Conservation (phyloP, 1,140 invertebrate genomes). For the Drosophila persimilis region DNA sequence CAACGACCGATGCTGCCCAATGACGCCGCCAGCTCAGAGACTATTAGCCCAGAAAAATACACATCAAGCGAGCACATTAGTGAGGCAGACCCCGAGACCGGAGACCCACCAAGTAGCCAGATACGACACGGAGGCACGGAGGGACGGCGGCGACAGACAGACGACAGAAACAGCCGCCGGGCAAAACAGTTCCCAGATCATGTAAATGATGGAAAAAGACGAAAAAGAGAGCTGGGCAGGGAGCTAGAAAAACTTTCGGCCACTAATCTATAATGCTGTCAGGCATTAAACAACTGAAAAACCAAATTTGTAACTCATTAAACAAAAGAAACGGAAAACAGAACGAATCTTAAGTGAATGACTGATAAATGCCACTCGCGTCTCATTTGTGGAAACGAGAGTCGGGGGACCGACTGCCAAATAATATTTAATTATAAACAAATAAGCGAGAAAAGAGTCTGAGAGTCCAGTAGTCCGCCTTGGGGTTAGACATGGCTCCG, state of each 20-base stretch:
- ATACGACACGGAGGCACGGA: slow-evolving; percentile 27
- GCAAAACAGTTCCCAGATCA: slow-evolving; percentile 66
- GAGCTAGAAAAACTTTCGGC: slow-evolving; percentile 64
- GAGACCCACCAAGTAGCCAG: slow-evolving; percentile 73
- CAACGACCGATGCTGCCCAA: slow-evolving; percentile 44
- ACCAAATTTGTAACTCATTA: slow-evolving; percentile 81
- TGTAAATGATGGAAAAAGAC: slow-evolving; percentile 31
- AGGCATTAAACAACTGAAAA: slow-evolving; percentile 79
- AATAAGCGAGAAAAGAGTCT: slow-evolving; percentile 60
- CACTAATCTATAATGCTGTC: slow-evolving; percentile 80
- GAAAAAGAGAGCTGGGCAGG: not conserved
- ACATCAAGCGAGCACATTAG: slow-evolving; percentile 61
- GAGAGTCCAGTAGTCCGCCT: slow-evolving; percentile 9
- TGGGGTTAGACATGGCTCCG: slow-evolving; percentile 34
- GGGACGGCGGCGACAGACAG: slow-evolving; percentile 41
- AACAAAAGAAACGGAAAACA: slow-evolving; percentile 46
- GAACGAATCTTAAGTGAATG: slow-evolving; percentile 49
- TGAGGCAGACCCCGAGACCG: slow-evolving; percentile 21
- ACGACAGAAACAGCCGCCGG: slow-evolving; percentile 59
- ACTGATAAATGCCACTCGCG: slow-evolving; percentile 76
- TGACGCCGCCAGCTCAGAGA: not conserved
- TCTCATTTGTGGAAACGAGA: slow-evolving; percentile 55
- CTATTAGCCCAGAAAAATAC: slow-evolving; percentile 77
- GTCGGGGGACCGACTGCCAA: slow-evolving; percentile 50
- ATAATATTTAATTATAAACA: slow-evolving; percentile 82